Conservation (phyloP, 2,888 invertebrate genomes). For the Pemphredon lugubris region DNA sequence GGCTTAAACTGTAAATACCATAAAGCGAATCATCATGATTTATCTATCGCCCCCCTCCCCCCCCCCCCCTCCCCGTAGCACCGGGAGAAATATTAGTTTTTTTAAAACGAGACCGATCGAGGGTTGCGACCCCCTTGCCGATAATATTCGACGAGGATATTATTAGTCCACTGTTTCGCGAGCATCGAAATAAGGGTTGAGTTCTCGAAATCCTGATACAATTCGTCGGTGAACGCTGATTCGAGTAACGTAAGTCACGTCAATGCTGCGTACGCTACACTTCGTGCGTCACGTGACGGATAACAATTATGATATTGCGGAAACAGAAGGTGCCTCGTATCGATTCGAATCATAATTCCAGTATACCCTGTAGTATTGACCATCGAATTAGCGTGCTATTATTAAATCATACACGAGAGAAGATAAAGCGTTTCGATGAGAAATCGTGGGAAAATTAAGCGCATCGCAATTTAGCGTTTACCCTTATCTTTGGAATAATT, state of each 20-base stretch:
- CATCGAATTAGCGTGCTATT: conserved; percentile 51
- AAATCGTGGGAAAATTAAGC: conserved; percentile 17
- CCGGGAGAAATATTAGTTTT: conserved; percentile 24
- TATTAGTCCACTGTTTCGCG: too few relatives aligned
- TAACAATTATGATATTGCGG: conserved; percentile 44
- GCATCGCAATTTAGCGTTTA: neutral
- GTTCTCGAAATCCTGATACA: too few relatives aligned
- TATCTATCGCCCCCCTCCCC: conserved; percentile 45
- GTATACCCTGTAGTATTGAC: conserved; percentile 50
- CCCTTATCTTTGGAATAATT: neutral
- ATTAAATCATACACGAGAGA: conserved; percentile 32
- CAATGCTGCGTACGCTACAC: conserved; percentile 20
- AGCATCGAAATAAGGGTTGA: too few relatives aligned
- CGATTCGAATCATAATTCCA: conserved; percentile 49
- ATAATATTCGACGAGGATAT: too few relatives aligned
- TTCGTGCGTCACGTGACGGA: conserved; percentile 55
- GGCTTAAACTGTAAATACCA: conserved; percentile 71
- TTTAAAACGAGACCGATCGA: neutral
- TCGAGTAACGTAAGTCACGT: too few relatives aligned
- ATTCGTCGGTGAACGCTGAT: too few relatives aligned
- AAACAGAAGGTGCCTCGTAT: conserved; percentile 27
- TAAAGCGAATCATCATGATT: conserved; percentile 69
- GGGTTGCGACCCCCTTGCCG: too few relatives aligned
- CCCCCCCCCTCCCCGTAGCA: conserved; percentile 4
- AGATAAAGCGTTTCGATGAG: conserved; percentile 40